Evolutionary conservation across 2,797 vertebrate genomes (phyloP).

Genomic region (Aeoliscus strigatus): DNA sequence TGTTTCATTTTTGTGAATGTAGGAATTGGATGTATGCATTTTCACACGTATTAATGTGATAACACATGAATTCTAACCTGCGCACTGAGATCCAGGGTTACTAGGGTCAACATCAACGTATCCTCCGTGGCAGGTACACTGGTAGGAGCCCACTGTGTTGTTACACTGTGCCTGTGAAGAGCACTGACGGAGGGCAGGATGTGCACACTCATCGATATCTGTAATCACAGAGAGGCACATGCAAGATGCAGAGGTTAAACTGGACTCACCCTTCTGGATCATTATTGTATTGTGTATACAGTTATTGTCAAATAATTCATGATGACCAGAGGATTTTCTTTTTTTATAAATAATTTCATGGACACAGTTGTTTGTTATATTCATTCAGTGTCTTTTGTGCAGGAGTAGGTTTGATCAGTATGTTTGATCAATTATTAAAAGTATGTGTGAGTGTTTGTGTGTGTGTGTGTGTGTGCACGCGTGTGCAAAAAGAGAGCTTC

Average conservation of each 20-base stretch:
- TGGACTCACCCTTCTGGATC: neutral
- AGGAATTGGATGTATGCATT: no score
- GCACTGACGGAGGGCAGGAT: slow-evolving; percentile 53
- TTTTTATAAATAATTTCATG: no score
- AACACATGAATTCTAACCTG: slow-evolving; percentile 42
- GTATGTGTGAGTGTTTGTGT: slow-evolving; percentile 1
- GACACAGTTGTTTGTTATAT: no score
- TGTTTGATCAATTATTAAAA: slow-evolving; percentile 45
- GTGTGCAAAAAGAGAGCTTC: slow-evolving; percentile 12
- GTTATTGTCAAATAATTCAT: no score
- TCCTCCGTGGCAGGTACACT: slow-evolving; percentile 59
- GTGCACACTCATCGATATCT: slow-evolving; percentile 73
- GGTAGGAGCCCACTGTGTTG: slow-evolving; percentile 69
- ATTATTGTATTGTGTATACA: neutral
- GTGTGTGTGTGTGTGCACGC: neutral
- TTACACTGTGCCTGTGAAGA: slow-evolving; percentile 53
- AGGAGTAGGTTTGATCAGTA: no score
- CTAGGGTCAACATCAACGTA: slow-evolving; percentile 44
- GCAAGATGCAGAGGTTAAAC: neutral
- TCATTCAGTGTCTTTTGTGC: no score
- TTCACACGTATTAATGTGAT: no score
- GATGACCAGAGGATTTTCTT: no score
- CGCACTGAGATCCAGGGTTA: slow-evolving; percentile 55
- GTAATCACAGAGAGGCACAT: slow-evolving; percentile 15
- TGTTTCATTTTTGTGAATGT: no score